Conservation (phyloP, 92 coral and sea anemone species). For the Phymanthus crucifer region DNA sequence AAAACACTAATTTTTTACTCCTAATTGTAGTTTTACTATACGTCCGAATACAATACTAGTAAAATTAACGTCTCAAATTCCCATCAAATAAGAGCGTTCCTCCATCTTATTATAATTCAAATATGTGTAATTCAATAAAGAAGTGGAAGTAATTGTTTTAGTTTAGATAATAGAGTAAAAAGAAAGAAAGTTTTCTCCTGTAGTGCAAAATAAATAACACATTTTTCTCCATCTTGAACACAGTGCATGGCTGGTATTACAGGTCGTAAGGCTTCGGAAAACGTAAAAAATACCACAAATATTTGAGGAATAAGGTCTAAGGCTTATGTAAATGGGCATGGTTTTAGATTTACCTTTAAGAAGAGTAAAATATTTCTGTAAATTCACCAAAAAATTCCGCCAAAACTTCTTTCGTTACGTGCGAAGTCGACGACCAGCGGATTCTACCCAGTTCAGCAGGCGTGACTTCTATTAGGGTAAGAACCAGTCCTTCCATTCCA, state of each 20-base stretch:
- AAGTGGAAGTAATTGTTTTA: not conserved
- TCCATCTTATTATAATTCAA: not conserved
- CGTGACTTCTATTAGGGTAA: not conserved
- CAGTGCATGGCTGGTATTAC: not conserved
- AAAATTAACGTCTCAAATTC: not conserved
- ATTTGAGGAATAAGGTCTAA: not conserved
- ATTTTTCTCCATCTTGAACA: not conserved
- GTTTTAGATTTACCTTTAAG: slow-evolving; percentile 21
- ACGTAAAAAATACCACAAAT: not conserved
- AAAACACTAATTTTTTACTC: slow-evolving; percentile 5
- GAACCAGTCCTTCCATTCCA: not conserved
- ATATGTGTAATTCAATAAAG: not conserved
- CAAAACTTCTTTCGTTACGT: slow-evolving; percentile 39
- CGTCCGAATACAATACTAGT: not conserved
- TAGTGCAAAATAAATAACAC: not conserved
- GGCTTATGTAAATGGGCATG: not conserved
- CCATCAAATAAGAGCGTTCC: not conserved
- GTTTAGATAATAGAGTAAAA: not conserved
- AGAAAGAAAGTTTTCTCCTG: not conserved
- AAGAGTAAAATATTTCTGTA: slow-evolving; percentile 3
- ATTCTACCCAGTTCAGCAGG: not conserved
- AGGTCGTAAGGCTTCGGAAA: not conserved
- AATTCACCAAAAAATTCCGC: slow-evolving; percentile 33
- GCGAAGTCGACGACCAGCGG: slow-evolving; percentile 27
- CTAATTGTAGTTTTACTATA: not conserved